Base-by-base conservation (phyloP, 2,888 invertebrate genomes). In the Pollenia griseotomentosa region DNA sequence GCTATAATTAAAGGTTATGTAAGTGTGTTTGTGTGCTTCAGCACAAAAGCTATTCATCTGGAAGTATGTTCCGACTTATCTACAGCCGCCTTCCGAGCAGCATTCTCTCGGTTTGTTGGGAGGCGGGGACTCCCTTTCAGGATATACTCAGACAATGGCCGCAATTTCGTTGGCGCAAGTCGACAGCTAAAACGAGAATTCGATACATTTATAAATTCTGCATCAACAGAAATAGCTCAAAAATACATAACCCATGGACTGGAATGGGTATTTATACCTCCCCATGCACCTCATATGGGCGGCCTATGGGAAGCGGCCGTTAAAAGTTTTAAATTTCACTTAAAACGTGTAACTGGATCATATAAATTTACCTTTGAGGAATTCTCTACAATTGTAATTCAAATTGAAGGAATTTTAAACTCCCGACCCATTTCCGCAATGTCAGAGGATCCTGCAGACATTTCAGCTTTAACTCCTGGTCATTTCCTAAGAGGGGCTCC, bases 231-330 rank as follows among this genome's bases (percentile, higher is more conserved):
- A 19, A 42, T 73, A 48, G 53, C 19, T 11, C 14, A 57, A 23
- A 57, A 63, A 63, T 70, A 80, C 33, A 11, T 48, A 12, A 6
- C 61, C 5, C 79, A 71, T 2, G 70, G 79, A 2, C 59, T 71
- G 3, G 51, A 59, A 14, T 80, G 80, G 70, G 12, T 10, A 9
- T 79, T 79, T 16, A 79, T 79, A 5, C 79, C 80, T 4, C 70
- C 80, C 3, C 42, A 46, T 14, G 63, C 80, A 5, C 80, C 80
- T 7, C 80, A 80, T 14, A 80, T 80, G 70, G 70, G 70, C 14
- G 80, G 80, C 5, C 9, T 80, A 1, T 80, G 71, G 71, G 63
- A 68, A 46, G 61, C 70, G 4, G 80, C 71, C 0, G 80, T 23
- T 23, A 23, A 23, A 3, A 23, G 23, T 23, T 23, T 23, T 23